Evolutionary conservation across 2,888 invertebrate species (phyloP).

Genomic region (Gonocerus acuteangulatus): DNA sequence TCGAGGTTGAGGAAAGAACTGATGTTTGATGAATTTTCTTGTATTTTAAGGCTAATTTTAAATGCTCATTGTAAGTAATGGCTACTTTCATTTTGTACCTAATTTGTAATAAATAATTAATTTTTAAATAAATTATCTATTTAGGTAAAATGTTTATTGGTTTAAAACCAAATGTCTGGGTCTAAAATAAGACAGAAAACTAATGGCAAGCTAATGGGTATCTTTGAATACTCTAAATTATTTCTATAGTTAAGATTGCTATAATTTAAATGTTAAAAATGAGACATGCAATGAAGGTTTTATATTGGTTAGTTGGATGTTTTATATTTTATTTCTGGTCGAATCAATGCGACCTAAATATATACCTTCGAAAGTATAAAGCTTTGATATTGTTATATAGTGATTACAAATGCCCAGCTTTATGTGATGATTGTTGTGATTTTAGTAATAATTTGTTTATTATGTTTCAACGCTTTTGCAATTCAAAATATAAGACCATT

Average conservation of each 20-base stretch:
- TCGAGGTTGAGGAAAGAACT: not conserved
- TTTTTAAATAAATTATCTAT: not conserved
- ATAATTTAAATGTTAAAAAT: too few species aligned
- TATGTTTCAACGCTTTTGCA: slow-evolving; percentile 15
- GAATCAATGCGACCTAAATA: slow-evolving; percentile 2
- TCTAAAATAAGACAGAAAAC: too few species aligned
- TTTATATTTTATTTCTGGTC: slow-evolving; percentile 21
- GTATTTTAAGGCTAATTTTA: not conserved
- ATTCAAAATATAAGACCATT: slow-evolving; percentile 12
- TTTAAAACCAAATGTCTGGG: not conserved
- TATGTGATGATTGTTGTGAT: slow-evolving; percentile 27
- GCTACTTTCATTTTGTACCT: not conserved
- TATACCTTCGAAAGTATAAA: not conserved
- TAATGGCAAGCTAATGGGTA: too few species aligned
- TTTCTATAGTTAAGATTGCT: too few species aligned
- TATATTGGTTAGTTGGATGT: slow-evolving; percentile 11
- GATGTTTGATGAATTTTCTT: not conserved
- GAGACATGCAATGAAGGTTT: not conserved
- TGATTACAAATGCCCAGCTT: slow-evolving; percentile 15
- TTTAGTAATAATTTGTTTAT: slow-evolving; percentile 8
- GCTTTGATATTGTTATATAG: slow-evolving; percentile 15
- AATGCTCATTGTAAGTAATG: not conserved
- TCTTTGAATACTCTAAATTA: too few species aligned
- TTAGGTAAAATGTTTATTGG: not conserved
- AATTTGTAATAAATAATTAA: not conserved